phyloP scores from a whole-genome alignment of 2,113 vertebrate species.

The Pholis gunnellus region DNA sequence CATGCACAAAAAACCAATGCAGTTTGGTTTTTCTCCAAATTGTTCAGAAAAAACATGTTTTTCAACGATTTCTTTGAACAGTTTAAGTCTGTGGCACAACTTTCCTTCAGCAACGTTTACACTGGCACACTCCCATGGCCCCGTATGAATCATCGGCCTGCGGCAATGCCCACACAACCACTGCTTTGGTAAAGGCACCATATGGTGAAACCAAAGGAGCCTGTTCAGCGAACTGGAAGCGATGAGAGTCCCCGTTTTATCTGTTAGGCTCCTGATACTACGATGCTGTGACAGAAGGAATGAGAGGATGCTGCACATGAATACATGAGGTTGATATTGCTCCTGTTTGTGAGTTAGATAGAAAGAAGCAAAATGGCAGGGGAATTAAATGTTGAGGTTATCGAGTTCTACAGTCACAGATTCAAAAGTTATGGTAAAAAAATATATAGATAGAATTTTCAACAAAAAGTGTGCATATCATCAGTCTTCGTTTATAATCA shows the following conservation, averaged over 20 bases:
- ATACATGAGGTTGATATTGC: background rate
- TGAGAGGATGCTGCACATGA: background rate
- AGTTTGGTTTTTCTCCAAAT: conserved; percentile 38
- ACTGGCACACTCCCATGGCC: conserved; percentile 14
- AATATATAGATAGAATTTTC: background rate
- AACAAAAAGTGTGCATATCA: background rate
- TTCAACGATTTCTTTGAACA: conserved; percentile 28
- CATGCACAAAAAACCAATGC: conserved; percentile 9
- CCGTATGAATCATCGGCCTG: conserved; percentile 53
- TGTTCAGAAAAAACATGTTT: conserved; percentile 7
- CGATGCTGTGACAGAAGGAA: conserved; percentile 14
- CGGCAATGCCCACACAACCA: conserved; percentile 29
- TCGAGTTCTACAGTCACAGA: background rate
- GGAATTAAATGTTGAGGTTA: background rate
- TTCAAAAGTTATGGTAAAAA: background rate
- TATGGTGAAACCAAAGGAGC: conserved; percentile 18
- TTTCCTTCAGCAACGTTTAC: conserved; percentile 29
- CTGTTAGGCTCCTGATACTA: conserved; percentile 15
- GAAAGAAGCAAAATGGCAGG: background rate
- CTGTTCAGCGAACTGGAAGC: conserved; percentile 4
- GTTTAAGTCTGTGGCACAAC: conserved; percentile 24
- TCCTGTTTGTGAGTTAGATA: conserved; percentile 2
- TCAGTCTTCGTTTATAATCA: background rate
- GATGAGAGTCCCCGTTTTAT: conserved; percentile 2
- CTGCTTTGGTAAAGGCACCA: conserved; percentile 35